phyloP scores from a whole-genome alignment of 2,113 vertebrate species.

The Aegotheles bennettii region DNA sequence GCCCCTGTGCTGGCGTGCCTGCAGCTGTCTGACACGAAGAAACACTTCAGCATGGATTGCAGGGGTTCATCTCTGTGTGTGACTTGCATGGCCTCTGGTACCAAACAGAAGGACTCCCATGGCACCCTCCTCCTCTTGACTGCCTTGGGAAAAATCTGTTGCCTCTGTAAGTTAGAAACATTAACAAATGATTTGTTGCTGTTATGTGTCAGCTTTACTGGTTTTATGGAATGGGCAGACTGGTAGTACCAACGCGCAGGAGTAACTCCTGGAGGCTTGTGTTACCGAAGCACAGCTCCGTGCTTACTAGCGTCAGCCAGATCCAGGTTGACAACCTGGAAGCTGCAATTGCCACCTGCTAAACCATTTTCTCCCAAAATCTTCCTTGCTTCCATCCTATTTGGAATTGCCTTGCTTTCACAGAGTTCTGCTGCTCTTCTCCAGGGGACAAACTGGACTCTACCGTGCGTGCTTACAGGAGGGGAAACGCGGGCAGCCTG shows the following conservation, averaged over 20 bases:
- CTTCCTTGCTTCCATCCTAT: not conserved
- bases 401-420: not conserved
- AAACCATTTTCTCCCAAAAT: not conserved
- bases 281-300: not conserved
- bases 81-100: no score
- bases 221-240: not conserved
- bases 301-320: not conserved
- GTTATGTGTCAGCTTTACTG: not conserved
- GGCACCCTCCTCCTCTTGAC: no score
- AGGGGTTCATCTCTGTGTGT: no score
- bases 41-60: not conserved
- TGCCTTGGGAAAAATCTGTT: no score
- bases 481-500: not conserved
- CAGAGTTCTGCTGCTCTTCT: not conserved
- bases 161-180: no score
- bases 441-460: not conserved
- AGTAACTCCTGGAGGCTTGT: not conserved
- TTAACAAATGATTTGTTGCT: no score
- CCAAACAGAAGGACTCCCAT: no score
- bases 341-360: not conserved
- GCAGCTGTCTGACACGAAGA: not conserved
- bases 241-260: fast-evolving
- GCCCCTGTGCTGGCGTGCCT: not conserved
- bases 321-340: not conserved
- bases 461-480: not conserved